Conservation (phyloP, 1,140 invertebrate species). For the Caligus rogercresseyi region DNA sequence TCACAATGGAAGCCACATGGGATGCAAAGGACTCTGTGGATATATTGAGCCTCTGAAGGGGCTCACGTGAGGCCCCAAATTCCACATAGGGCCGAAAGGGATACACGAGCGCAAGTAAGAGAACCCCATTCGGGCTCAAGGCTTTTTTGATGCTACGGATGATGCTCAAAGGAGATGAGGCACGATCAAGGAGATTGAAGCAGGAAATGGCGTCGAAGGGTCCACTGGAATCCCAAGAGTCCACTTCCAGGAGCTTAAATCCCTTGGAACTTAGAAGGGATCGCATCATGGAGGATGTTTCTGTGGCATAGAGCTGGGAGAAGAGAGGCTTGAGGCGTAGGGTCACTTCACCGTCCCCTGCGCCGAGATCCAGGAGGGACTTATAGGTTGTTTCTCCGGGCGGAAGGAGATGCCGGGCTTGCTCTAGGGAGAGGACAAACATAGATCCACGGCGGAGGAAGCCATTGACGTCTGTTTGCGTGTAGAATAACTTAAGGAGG, state of each 20-base stretch:
- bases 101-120: conserved; percentile 64
- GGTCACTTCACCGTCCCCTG: conserved; percentile 77
- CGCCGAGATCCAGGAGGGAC: conserved; percentile 60
- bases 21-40: conserved; percentile 51
- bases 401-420: conserved; percentile 46
- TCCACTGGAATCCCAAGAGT: conserved; percentile 44
- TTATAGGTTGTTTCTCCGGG: conserved; percentile 29
- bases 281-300: conserved; percentile 64
- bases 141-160: conserved; percentile 44
- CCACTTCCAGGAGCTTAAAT: conserved; percentile 54
- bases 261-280: conserved; percentile 47
- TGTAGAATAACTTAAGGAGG: conserved; percentile 1
- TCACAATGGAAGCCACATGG: conserved; percentile 49
- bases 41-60: conserved; percentile 48
- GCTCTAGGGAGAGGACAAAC: conserved; percentile 66
- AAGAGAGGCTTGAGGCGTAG: conserved; percentile 45
- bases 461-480: conserved; percentile 32
- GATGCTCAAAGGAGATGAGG: conserved; percentile 54
- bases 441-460: conserved; percentile 69
- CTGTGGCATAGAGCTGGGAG: conserved; percentile 54
- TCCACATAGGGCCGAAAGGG: conserved; percentile 81
- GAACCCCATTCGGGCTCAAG: conserved; percentile 44
- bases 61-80: conserved; percentile 41
- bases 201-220: conserved; percentile 62
- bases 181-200: conserved; percentile 75